These are phyloP conservation scores for Meloidogyne floridensis DNA, from an alignment of 1,140 invertebrate species.

Conservation along the genomic window DNA sequence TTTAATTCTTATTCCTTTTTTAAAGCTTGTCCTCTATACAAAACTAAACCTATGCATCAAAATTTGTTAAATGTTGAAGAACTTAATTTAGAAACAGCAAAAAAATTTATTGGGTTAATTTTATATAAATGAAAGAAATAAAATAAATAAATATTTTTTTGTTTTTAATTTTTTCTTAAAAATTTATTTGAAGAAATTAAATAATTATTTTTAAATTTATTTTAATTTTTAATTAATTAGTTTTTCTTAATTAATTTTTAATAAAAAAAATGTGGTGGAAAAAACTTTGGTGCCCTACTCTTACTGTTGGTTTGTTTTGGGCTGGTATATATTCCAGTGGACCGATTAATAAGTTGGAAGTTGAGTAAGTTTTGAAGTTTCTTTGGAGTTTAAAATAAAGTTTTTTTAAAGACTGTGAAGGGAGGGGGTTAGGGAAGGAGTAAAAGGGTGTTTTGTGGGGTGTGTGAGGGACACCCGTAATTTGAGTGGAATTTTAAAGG, in stretches of 20 bases:
- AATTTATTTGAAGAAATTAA: not conserved
- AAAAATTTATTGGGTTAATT: constrained; percentile 54
- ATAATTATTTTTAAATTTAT: not conserved
- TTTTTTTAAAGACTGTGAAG: not conserved
- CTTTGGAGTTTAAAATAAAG: too few species aligned
- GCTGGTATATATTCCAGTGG: not conserved
- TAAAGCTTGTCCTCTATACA: constrained; percentile 57
- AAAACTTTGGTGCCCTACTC: not conserved
- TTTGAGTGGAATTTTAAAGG: too few species aligned
- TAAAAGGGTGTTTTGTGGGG: too few species aligned
- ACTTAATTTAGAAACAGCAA: constrained; percentile 54
- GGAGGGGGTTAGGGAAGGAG: too few species aligned
- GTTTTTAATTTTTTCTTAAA: not conserved
- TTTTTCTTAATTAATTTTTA: not conserved
- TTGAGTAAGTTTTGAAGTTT: not conserved
- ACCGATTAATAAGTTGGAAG: not conserved
- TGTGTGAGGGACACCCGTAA: too few species aligned
- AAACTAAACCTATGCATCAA: constrained; percentile 52
- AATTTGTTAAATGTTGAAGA: constrained; percentile 53
- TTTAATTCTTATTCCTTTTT: too few species aligned
- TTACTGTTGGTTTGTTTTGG: not conserved
- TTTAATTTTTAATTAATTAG: not conserved
- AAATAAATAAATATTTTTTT: not conserved
- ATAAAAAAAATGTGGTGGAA: not conserved
- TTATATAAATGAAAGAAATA: constrained; percentile 33